Evolutionary conservation across 2,113 vertebrate genomes (phyloP).

Genomic region (Heliornis fulica): DNA sequence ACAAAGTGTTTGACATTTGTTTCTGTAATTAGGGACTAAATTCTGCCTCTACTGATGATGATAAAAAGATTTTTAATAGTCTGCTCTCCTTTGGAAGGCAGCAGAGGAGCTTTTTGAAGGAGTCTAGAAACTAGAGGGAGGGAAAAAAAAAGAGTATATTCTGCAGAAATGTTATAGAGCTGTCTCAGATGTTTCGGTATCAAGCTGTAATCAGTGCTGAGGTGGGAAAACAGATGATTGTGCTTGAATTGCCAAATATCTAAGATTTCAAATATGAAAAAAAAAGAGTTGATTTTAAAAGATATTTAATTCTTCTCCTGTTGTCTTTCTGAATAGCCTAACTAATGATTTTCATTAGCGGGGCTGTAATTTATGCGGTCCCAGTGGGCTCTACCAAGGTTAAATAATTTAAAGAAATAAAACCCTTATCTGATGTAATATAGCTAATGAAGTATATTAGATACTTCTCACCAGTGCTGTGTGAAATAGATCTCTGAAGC

Average conservation of each 20-base stretch:
- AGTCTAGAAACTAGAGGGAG: not conserved
- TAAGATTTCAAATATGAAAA: not conserved
- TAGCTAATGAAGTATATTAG: conserved; percentile 74
- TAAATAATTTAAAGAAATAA: conserved; percentile 82
- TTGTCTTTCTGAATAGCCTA: conserved; percentile 65
- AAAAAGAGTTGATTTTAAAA: conserved; percentile 11
- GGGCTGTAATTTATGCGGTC: conserved; percentile 74
- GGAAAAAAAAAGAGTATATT: not conserved
- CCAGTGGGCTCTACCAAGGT: conserved; percentile 71
- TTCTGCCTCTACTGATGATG: not conserved
- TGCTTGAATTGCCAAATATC: not conserved
- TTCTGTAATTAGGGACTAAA: not conserved
- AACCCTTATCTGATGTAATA: conserved; percentile 66
- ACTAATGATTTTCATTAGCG: conserved; percentile 80
- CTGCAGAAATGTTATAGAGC: not conserved
- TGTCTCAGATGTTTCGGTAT: not conserved
- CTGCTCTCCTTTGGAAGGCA: not conserved
- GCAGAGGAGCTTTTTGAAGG: not conserved
- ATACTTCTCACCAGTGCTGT: conserved; percentile 11
- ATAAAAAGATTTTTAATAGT: not conserved
- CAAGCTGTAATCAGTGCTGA: not conserved
- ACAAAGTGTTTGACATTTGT: not conserved
- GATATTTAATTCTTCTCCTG: conserved; percentile 47
- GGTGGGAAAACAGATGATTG: not conserved
- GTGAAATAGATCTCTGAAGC: conserved; percentile 56